Evolutionary conservation across 2,888 invertebrate species (phyloP).

Genomic region (Lepas anatifera): DNA sequence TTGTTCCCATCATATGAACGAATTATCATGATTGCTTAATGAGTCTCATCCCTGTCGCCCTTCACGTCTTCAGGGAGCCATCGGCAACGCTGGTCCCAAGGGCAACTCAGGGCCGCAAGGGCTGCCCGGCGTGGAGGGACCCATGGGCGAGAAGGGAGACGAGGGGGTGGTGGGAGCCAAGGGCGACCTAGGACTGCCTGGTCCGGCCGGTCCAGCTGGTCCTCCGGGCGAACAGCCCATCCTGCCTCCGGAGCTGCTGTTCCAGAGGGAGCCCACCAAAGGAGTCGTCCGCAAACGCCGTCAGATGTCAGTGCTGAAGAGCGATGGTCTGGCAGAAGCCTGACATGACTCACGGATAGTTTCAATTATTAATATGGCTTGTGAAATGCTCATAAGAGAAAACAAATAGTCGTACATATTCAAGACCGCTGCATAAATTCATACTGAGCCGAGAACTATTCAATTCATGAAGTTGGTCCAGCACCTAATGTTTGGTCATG

Average conservation of each 20-base stretch:
- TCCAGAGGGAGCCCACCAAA: constrained; percentile 46
- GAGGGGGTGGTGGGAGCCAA: constrained; percentile 53
- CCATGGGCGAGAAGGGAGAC: constrained; percentile 56
- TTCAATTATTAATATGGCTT: too few species aligned
- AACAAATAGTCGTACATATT: too few species aligned
- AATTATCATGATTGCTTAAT: too few species aligned
- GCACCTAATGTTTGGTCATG: too few species aligned
- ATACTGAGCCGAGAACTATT: too few species aligned
- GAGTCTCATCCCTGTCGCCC: too few species aligned
- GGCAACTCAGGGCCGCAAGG: constrained; percentile 65
- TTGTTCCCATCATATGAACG: too few species aligned
- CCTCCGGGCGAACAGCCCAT: neutral
- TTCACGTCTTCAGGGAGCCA: constrained; percentile 52
- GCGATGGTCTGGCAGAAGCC: too few species aligned
- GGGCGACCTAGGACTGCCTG: constrained; percentile 26
- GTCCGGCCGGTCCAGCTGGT: neutral
- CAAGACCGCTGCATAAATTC: too few species aligned
- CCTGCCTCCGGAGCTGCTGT: constrained; percentile 6
- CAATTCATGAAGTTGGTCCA: too few species aligned
- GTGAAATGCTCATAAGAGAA: too few species aligned
- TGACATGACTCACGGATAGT: too few species aligned
- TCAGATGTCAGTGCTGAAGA: constrained; percentile 36
- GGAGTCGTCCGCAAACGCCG: constrained; percentile 53
- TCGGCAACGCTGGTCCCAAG: constrained; percentile 56
- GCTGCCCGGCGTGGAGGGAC: constrained; percentile 54